phyloP scores from a whole-genome alignment of 2,113 vertebrate species.

The Dinomys branickii region DNA sequence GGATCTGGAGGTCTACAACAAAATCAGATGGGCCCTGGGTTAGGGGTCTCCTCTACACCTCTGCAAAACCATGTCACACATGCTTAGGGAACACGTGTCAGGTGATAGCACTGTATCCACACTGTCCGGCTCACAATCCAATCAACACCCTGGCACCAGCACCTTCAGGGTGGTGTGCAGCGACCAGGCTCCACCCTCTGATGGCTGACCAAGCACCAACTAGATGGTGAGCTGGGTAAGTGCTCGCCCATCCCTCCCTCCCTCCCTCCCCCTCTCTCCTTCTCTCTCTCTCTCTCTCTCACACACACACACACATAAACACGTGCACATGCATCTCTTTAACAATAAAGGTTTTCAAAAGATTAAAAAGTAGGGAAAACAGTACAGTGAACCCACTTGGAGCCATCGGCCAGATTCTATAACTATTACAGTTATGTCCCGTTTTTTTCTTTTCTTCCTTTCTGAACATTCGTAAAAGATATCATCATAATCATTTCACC shows the following conservation, averaged over 20 bases:
- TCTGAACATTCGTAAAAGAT: not conserved
- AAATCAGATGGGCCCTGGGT: not conserved
- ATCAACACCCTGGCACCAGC: not conserved
- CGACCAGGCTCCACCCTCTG: not conserved
- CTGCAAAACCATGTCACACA: too few relatives aligned
- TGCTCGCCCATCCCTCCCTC: not conserved
- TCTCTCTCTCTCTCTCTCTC: too few relatives aligned
- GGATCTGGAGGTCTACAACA: not conserved
- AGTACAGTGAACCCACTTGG: not conserved
- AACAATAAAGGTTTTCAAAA: not conserved
- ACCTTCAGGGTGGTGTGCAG: not conserved
- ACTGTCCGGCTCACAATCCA: slow-evolving; percentile 7
- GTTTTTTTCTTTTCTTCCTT: not conserved
- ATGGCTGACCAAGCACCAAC: not conserved
- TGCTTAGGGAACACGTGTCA: not conserved
- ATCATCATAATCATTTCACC: not conserved
- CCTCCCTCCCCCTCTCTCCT: too few relatives aligned
- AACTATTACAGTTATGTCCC: not conserved
- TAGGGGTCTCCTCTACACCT: not conserved
- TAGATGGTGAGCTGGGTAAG: not conserved
- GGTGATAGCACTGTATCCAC: not conserved
- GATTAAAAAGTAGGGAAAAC: not conserved
- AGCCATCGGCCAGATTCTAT: not conserved
- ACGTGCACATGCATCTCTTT: not conserved
- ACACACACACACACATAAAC: not conserved